Conservation (phyloP, 2,888 invertebrate species). For the Scelioninae gen. 2 region DNA sequence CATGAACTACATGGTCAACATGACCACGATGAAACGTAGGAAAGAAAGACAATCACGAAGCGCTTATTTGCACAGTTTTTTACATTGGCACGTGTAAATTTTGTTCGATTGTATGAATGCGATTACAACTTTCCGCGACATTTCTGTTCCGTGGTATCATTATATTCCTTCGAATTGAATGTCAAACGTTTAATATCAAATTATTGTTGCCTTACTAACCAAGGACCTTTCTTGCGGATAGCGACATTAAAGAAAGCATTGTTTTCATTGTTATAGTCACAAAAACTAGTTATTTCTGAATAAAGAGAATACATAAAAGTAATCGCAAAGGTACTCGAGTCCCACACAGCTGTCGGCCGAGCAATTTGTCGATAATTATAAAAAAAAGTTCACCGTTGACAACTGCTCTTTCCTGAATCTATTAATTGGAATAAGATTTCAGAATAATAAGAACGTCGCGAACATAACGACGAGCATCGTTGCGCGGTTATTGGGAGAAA, state of each 20-base stretch:
- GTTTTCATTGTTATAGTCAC: constrained; percentile 10
- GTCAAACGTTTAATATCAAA: neutral
- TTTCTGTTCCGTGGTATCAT: neutral
- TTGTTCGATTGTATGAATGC: neutral
- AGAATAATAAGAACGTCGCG: neutral
- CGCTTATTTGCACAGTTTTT: constrained; percentile 7
- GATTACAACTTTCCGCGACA: neutral
- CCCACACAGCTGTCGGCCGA: too few species aligned
- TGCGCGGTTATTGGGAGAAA: constrained; percentile 1
- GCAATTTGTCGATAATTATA: too few species aligned
- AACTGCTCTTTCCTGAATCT: too few species aligned
- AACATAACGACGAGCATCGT: neutral
- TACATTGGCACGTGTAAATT: constrained; percentile 1
- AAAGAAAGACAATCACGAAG: constrained; percentile 3
- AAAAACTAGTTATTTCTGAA: constrained; percentile 7
- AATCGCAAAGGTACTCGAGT: too few species aligned
- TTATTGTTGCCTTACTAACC: constrained; percentile 5
- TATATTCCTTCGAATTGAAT: constrained; percentile 1
- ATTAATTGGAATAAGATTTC: neutral
- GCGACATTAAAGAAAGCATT: neutral
- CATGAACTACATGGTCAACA: constrained; percentile 25
- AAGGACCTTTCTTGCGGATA: constrained; percentile 1
- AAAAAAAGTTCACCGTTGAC: too few species aligned
- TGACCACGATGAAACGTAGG: neutral
- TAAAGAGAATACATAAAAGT: too few species aligned